Base-by-base conservation (phyloP, 64 coral and sea anemone genomes). In the Dendrophyllia cribrosa region DNA sequence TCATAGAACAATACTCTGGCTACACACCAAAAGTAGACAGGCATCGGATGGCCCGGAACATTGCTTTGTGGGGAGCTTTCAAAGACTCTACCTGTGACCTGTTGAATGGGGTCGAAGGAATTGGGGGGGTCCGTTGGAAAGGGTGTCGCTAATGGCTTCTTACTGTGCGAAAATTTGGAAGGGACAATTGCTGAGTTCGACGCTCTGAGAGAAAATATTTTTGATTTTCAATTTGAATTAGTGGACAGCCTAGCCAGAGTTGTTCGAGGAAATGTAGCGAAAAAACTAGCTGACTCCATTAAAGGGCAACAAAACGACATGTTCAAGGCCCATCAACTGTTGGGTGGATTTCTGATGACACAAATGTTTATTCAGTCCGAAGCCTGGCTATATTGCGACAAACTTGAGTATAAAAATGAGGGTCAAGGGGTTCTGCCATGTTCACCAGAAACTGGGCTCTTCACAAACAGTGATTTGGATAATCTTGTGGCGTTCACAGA, bases 171-270 rank as follows among this genome's bases (percentile, higher is more conserved):
- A 88, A 72, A 79, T 13, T 49, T 93, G 84, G 61, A 93, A 73
- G 91, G 91, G 9, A 93, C 91, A 43, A 46, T 93, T 14, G 91
- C 91, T 12, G 75, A 93, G 14, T 93, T 88, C 21, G 43, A 49
- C 26, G 66, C 91, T 26, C 66, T 93, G 16, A 70, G 91, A 88
- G 91, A 93, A 56, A 70, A 93, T 14, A 88, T 93, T 59, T 93
- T 93, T 88, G 91, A 93, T 73, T 93, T 93, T 70, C 91, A 88
- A 52, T 93, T 93, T 68, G 82, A 91, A 14, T 69, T 91, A 70
- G 76, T 91, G 23, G 89, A 83, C 65, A 80, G 75, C 26, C 64
- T 91, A 67, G 53, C 77, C 47, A 82, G 66, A 34, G 89, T 91
- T 17, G 75, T 91, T 44, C 76, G 89, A 58, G 89, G 89, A 50